Percentiles rank a stretch among this genome's conserved stretches.
Conservation (phyloP, 2,113 vertebrate genomes). For the Caranx melampygus region DNA sequence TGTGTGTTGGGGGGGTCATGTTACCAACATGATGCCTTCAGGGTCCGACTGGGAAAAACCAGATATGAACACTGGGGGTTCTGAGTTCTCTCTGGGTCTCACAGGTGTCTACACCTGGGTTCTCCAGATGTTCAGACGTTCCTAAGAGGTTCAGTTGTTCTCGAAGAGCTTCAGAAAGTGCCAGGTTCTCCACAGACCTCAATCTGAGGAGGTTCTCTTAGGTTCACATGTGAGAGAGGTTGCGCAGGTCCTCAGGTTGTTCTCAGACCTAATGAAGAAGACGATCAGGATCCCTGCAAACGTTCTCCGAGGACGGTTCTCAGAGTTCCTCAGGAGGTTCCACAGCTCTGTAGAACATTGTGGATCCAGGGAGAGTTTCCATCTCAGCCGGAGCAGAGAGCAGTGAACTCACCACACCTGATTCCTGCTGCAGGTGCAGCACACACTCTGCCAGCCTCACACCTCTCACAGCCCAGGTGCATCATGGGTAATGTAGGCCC, state of each 20-base stretch:
- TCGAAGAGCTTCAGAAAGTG: background rate
- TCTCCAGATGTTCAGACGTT: background rate
- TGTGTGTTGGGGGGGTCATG: background rate
- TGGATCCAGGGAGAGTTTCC: too few species aligned
- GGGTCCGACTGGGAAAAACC: background rate
- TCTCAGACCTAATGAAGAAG: background rate
- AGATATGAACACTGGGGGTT: background rate
- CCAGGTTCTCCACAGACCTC: background rate
- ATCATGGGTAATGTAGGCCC: background rate
- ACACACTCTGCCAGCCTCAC: background rate
- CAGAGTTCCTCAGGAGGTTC: too few species aligned
- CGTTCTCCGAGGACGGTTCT: too few species aligned
- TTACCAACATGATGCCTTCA: constrained; percentile 27
- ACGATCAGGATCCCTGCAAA: too few species aligned
- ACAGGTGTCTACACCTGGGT: background rate
- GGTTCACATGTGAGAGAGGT: background rate
- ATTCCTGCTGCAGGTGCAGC: background rate
- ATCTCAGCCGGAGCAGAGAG: too few species aligned
- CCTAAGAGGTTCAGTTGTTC: background rate
- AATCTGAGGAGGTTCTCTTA: background rate
- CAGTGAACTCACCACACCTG: background rate
- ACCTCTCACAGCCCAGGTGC: background rate
- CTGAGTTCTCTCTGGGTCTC: background rate
- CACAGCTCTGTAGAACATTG: too few species aligned
- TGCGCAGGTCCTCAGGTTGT: background rate